Evolutionary conservation across 2,888 invertebrate genomes (phyloP).

Genomic region (Fragum whitleyi): DNA sequence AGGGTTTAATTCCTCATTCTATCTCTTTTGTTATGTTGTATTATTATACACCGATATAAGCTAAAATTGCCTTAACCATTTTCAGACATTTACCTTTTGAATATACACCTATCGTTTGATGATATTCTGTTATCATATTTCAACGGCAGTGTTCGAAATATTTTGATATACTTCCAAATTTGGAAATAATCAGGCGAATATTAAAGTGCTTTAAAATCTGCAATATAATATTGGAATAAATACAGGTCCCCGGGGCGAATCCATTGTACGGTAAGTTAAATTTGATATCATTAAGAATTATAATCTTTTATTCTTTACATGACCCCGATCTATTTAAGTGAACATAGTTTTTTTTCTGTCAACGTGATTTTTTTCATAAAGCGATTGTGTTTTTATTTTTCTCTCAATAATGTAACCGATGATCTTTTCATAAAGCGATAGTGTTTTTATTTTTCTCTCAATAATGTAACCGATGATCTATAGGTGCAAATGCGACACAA

Average conservation of each 20-base stretch:
- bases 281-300: constrained; percentile 1
- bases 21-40: constrained; percentile 4
- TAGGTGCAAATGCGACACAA: too few species aligned
- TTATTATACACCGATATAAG: not conserved
- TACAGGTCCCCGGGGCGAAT: not conserved
- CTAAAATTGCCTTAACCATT: not conserved
- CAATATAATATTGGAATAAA: not conserved
- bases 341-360: too few species aligned
- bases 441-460: not conserved
- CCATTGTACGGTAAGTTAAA: not conserved
- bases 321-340: not conserved
- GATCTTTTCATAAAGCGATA: not conserved
- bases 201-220: not conserved
- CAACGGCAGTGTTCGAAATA: not conserved
- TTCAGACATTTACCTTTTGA: not conserved
- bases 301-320: not conserved
- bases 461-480: too few species aligned
- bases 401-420: too few species aligned
- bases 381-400: too few species aligned
- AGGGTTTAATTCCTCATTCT: not conserved
- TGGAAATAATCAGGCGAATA: not conserved
- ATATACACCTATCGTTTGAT: not conserved
- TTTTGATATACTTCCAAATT: constrained; percentile 1
- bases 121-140: not conserved
- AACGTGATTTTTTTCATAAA: too few species aligned